A percentile compares a stretch with the other conserved stretches of the same genome.
These are phyloP conservation scores for Cirrhinus mrigala DNA, from an alignment of 2,797 vertebrate species.

Conservation along the genomic window DNA sequence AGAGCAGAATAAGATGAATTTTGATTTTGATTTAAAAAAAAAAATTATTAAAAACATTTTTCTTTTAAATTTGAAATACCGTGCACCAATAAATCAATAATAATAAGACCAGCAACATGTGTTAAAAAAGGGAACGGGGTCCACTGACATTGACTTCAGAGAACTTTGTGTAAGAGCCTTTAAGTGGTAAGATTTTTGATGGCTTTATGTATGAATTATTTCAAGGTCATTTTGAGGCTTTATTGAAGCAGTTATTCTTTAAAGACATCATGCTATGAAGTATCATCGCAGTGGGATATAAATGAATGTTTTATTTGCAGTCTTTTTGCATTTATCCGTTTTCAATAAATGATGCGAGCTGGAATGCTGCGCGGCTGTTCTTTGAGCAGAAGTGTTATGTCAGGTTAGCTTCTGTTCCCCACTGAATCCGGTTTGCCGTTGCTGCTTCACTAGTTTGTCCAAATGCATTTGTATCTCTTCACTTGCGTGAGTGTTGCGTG, in stretches of 20 bases:
- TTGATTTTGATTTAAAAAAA: too few species aligned
- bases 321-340: conserved; percentile 14
- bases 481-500: conserved; percentile 13
- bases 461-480: conserved; percentile 28
- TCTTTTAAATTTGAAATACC: background rate
- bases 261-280: background rate
- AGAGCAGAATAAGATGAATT: background rate
- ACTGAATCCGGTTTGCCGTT: conserved; percentile 12
- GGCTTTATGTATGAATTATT: background rate
- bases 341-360: conserved; percentile 5
- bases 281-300: background rate
- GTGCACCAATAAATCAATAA: background rate
- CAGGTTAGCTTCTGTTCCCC: conserved; percentile 22
- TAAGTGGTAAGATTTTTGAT: background rate
- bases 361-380: background rate
- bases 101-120: background rate
- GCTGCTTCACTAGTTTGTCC: conserved; percentile 44
- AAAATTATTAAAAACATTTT: background rate
- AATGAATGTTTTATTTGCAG: background rate
- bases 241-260: background rate
- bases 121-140: background rate
- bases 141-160: background rate
- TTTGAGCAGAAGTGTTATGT: conserved; percentile 24
- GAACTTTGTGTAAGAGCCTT: background rate
- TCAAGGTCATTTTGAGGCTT: background rate